Base-by-base conservation (phyloP, 2,888 invertebrate species). In the Amblyjoppa fuscipennis region DNA sequence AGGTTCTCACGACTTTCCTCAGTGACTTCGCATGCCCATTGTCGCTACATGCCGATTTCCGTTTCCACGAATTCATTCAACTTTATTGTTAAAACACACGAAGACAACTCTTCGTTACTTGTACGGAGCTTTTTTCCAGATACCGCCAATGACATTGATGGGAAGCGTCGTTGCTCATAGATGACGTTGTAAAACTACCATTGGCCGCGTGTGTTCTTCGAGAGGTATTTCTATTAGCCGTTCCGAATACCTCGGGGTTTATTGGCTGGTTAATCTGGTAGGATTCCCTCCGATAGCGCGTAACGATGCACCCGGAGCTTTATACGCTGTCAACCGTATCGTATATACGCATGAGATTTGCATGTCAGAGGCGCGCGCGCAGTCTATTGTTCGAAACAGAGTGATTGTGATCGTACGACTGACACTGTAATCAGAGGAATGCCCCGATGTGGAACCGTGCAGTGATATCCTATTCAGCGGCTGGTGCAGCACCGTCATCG, bases 401-500 rank as follows among this genome's bases (percentile, higher is more conserved):
- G 71, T 80, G 85, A 85, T 85, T 79, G 80, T 53, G 71, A 83
- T 80, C 76, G 80, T 80, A 71, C 73, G 76, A 76, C 70, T 71
- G 79, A 84, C 71, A 76, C 76, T 78, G 81, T 76, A 85, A 85
- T 85, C 83, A 76, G 82, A 56, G 80, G 38, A 83, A 82, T 71
- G 73, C 68, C 61, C 59, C 73, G 71, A 64, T 82, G 81, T 34
- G 76, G 38, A 81, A 49, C 49, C 76, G 68, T 31, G 66, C 78
- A 75, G 45, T 28, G 71, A 77, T 80, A 75, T 83, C 45, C 76
- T 66, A 79, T 85, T 85, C 68, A 77, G n/a, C 53, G 34, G 34
- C 59, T 41, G 53, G 66, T 49, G 66, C 45, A 59, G 13, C 25
- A 34, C 45, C n/a, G 53, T 38, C 80, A 64, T 70, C 56, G 56